Conservation (phyloP, 2,888 invertebrate species). For the Diloba caeruleocephala region DNA sequence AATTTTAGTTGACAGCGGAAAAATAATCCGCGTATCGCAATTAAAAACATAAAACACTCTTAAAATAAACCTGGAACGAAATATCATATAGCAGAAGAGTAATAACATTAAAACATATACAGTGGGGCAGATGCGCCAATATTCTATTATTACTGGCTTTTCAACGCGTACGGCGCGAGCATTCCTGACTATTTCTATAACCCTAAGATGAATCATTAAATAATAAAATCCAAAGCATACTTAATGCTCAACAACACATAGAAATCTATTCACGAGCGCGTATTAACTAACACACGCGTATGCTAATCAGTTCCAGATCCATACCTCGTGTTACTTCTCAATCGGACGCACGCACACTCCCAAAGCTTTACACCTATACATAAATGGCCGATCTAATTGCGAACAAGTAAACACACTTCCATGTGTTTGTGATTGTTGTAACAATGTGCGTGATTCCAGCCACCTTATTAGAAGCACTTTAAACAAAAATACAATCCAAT, state of each 20-base stretch:
- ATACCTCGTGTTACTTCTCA: slow-evolving; percentile 80
- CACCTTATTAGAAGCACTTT: slow-evolving; percentile 84
- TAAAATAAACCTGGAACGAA: slow-evolving; percentile 81
- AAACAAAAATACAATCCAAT: slow-evolving; percentile 88
- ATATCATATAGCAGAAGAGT: slow-evolving; percentile 81
- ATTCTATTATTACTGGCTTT: slow-evolving; percentile 88
- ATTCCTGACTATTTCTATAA: slow-evolving; percentile 89
- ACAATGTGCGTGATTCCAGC: slow-evolving; percentile 82
- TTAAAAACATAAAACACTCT: slow-evolving; percentile 86
- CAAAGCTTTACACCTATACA: slow-evolving; percentile 74
- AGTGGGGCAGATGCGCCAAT: slow-evolving; percentile 87
- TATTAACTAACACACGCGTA: slow-evolving; percentile 80
- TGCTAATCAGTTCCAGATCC: slow-evolving; percentile 85
- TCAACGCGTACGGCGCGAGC: slow-evolving; percentile 83
- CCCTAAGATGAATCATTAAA: slow-evolving; percentile 89
- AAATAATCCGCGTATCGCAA: slow-evolving; percentile 84
- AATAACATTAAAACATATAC: slow-evolving; percentile 87
- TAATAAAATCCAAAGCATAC: slow-evolving; percentile 89
- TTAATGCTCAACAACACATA: slow-evolving; percentile 86
- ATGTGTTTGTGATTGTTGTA: slow-evolving; percentile 81
- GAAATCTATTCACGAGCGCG: slow-evolving; percentile 79
- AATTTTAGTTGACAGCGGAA: slow-evolving; percentile 78
- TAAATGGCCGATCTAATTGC: slow-evolving; percentile 86
- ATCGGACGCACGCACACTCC: slow-evolving; percentile 74
- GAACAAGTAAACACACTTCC: slow-evolving; percentile 83